Percentiles rank a stretch among this genome's conserved stretches.
Conservation (phyloP, 2,797 vertebrate species). For the Clarias platycephalus region DNA sequence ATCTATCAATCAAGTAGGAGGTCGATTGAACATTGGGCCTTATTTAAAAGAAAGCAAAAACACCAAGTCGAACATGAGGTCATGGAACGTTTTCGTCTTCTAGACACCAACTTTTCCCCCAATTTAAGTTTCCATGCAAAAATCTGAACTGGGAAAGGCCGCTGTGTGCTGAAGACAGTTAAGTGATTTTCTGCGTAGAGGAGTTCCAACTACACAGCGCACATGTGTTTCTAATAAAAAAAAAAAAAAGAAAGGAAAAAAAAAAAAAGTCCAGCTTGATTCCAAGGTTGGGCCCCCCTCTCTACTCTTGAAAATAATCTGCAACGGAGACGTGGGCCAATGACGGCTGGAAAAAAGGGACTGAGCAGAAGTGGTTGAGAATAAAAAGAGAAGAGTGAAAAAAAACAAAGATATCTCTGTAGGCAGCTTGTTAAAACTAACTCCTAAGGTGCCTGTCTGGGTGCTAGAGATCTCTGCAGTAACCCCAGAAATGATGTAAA, state of each 20-base stretch:
- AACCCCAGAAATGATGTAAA: slow-evolving; percentile 21
- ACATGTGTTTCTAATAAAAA: slow-evolving; percentile 60
- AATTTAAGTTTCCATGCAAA: slow-evolving; percentile 61
- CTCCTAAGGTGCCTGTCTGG: slow-evolving; percentile 27
- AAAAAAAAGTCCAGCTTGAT: slow-evolving; percentile 39
- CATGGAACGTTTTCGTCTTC: slow-evolving; percentile 57
- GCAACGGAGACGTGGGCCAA: slow-evolving; percentile 51
- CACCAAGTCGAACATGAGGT: slow-evolving; percentile 38
- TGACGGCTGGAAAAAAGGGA: slow-evolving; percentile 39
- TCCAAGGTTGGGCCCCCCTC: slow-evolving; percentile 55
- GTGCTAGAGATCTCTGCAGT: slow-evolving; percentile 24
- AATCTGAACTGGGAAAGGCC: slow-evolving; percentile 59
- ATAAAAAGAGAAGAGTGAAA: slow-evolving; percentile 31
- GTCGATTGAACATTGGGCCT: slow-evolving; percentile 44
- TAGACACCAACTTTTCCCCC: slow-evolving; percentile 49
- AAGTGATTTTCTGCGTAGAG: slow-evolving; percentile 57
- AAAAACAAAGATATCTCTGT: slow-evolving; percentile 45
- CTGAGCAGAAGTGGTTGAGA: slow-evolving; percentile 26
- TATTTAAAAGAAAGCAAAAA: slow-evolving; percentile 48
- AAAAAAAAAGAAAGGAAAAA: not conserved
- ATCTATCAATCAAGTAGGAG: slow-evolving; percentile 49
- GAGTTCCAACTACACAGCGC: slow-evolving; percentile 57
- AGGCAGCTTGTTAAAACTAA: slow-evolving; percentile 32
- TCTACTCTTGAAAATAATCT: slow-evolving; percentile 53
- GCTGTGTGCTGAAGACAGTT: slow-evolving; percentile 54